Conservation (phyloP, 2,113 vertebrate genomes). For the Haliaeetus leucogaster region DNA sequence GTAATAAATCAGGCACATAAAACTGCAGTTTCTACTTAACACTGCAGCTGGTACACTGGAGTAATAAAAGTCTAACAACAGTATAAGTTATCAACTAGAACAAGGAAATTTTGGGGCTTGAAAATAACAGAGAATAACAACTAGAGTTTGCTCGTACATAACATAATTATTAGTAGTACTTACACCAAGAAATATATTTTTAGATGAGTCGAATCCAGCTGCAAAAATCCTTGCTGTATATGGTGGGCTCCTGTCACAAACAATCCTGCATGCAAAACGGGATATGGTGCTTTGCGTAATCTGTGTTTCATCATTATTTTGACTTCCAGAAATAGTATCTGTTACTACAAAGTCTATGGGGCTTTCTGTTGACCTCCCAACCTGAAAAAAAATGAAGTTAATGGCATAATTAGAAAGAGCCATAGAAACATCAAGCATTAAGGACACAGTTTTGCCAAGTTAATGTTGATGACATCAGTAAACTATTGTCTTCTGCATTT, state of each 20-base stretch:
- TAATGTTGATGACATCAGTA: neutral
- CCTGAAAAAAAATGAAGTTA: constrained; percentile 68
- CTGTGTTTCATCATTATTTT: constrained; percentile 87
- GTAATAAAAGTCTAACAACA: neutral
- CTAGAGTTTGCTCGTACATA: neutral
- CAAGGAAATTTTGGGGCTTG: neutral
- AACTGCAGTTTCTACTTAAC: neutral
- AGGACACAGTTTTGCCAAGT: neutral
- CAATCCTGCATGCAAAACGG: constrained; percentile 93
- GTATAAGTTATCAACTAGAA: neutral
- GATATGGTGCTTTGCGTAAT: constrained; percentile 99
- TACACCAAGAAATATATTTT: constrained; percentile 99
- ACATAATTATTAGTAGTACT: constrained; percentile 17
- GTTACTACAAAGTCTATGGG: constrained; percentile 99
- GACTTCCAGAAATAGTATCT: constrained; percentile 91
- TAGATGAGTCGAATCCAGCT: constrained; percentile 96
- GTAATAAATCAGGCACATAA: neutral
- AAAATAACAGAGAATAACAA: neutral
- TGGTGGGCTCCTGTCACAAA: constrained; percentile 89
- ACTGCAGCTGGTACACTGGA: neutral
- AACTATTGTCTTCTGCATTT: neutral
- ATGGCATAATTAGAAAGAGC: neutral
- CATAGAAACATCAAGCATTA: neutral
- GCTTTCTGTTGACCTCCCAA: constrained; percentile 95
- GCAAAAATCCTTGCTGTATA: constrained; percentile 94